Percentiles rank a stretch among this genome's conserved stretches.
Conservation (phyloP, 2,113 vertebrate genomes). For the Progne subis region DNA sequence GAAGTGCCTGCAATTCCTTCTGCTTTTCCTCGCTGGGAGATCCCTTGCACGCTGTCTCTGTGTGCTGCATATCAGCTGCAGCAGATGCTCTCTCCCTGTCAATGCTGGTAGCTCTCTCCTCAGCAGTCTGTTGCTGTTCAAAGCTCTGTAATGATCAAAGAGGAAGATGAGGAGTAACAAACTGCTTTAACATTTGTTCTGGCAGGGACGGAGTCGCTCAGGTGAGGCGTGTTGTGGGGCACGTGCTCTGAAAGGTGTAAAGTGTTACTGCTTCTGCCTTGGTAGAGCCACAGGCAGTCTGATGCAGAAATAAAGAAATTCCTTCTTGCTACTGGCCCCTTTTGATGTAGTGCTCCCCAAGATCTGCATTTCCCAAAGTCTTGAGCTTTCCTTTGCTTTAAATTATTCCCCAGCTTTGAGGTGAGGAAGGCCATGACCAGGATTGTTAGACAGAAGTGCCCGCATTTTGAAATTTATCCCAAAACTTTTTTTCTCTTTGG, state of each 20-base stretch:
- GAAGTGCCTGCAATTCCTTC: background rate
- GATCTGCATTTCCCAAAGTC: background rate
- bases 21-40: background rate
- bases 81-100: background rate
- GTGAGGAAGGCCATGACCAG: background rate
- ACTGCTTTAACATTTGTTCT: background rate
- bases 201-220: background rate
- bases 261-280: background rate
- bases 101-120: background rate
- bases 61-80: rapidly evolving
- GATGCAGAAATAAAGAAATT: background rate
- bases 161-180: background rate
- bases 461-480: background rate
- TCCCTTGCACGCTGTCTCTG: background rate
- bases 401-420: background rate
- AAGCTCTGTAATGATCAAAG: background rate
- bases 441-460: background rate
- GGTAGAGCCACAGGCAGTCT: background rate
- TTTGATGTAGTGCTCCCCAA: rapidly evolving
- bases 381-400: background rate
- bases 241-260: background rate
- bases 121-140: background rate
- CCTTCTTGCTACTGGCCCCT: background rate
- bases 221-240: background rate
- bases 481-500: background rate